Conservation (phyloP, 1,140 invertebrate species). For the Macrobrachium nipponense region DNA sequence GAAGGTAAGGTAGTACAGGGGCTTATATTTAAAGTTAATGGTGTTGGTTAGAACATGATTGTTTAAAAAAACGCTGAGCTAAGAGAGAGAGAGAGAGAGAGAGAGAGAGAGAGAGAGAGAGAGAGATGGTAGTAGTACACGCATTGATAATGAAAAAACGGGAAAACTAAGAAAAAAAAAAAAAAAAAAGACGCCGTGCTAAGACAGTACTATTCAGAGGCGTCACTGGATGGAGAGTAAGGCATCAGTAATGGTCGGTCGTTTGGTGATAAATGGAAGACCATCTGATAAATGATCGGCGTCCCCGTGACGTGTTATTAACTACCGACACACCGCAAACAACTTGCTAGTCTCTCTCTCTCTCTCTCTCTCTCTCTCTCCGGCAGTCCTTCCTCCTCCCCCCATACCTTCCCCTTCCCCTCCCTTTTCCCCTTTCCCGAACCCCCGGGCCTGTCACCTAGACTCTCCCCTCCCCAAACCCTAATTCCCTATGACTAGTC, state of each 20-base stretch:
- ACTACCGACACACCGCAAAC: slow-evolving; percentile 61
- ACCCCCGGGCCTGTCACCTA: slow-evolving; percentile 29
- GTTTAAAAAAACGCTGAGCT: too few relatives aligned
- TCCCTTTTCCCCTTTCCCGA: not conserved
- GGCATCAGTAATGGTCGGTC: slow-evolving; percentile 54
- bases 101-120: not conserved
- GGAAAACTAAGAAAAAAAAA: too few relatives aligned
- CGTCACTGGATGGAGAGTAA: slow-evolving; percentile 39
- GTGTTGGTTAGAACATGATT: too few relatives aligned
- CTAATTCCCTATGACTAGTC: not conserved
- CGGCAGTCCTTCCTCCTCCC: not conserved
- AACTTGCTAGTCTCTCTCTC: slow-evolving; percentile 31
- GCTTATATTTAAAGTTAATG: too few relatives aligned
- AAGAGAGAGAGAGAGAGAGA: not conserved
- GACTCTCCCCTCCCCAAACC: not conserved
- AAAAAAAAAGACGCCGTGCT: slow-evolving; percentile 18
- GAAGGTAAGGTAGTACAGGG: too few relatives aligned
- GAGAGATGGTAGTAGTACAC: not conserved
- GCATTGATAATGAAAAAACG: not conserved
- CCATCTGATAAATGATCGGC: slow-evolving; percentile 60
- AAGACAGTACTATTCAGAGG: slow-evolving; percentile 48
- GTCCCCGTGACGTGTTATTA: slow-evolving; percentile 60
- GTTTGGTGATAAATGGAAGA: slow-evolving; percentile 52
- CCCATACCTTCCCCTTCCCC: not conserved
- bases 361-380: slow-evolving; percentile 20